A percentile compares a stretch with the other conserved stretches of the same genome.
These are phyloP conservation scores for Drosophila pallidifrons DNA, from an alignment of 1,140 invertebrate species.

Conservation along the genomic window DNA sequence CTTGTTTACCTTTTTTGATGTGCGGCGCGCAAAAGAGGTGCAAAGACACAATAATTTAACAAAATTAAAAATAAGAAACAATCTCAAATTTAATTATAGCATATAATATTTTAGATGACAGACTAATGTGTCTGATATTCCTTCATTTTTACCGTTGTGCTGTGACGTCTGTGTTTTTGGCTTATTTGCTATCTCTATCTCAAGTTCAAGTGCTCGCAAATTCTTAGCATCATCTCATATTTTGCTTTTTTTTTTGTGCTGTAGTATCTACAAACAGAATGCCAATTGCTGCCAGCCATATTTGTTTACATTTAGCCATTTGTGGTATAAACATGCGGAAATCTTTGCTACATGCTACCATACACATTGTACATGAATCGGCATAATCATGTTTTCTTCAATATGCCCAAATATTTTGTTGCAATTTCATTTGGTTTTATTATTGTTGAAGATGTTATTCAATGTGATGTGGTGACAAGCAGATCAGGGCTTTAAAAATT, in stretches of 20 bases:
- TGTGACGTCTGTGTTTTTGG: constrained; percentile 45
- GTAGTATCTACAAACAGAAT: constrained; percentile 28
- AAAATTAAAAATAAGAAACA: constrained; percentile 36
- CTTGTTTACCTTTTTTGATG: constrained; percentile 34
- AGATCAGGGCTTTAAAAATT: constrained; percentile 8
- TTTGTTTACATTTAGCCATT: constrained; percentile 54
- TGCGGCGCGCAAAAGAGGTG: constrained; percentile 26
- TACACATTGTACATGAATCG: neutral
- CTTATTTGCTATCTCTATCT: constrained; percentile 33
- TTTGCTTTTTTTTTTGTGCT: constrained; percentile 18
- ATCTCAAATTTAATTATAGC: constrained; percentile 10
- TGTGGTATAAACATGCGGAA: constrained; percentile 54
- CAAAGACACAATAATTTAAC: constrained; percentile 36
- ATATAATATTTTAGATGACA: neutral
- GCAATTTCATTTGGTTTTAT: constrained; percentile 20
- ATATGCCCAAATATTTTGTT: constrained; percentile 30
- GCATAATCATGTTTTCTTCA: constrained; percentile 34
- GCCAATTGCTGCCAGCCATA: constrained; percentile 45
- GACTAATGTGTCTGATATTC: constrained; percentile 8
- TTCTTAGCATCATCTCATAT: constrained; percentile 47
- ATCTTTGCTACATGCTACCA: constrained; percentile 1
- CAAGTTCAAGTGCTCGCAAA: constrained; percentile 61
- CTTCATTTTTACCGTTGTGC: constrained; percentile 1
- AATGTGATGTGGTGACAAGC: constrained; percentile 22
- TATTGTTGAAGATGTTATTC: constrained; percentile 13